Percentiles rank a stretch among this genome's conserved stretches.
Conservation (phyloP, 2,888 invertebrate species). For the Archips crataeganus region DNA sequence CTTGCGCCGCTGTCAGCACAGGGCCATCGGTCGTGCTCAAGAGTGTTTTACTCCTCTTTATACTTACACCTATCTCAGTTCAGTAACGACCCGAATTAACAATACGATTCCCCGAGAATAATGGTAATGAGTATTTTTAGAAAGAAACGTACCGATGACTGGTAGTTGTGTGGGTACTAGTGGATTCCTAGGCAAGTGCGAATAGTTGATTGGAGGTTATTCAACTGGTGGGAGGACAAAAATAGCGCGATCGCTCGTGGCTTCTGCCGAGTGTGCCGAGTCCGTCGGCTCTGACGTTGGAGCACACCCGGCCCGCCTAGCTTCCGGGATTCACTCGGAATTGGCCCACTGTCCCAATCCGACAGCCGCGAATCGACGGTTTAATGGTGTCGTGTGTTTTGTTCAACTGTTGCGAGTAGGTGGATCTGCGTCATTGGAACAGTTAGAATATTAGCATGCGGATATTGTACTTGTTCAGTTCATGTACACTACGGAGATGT, state of each 20-base stretch:
- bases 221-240: constrained; percentile 81
- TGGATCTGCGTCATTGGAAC: constrained; percentile 35
- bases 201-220: constrained; percentile 86
- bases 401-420: constrained; percentile 24
- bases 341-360: constrained; percentile 58
- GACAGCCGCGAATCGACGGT: constrained; percentile 42
- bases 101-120: constrained; percentile 2
- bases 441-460: constrained; percentile 28
- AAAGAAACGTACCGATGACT: constrained; percentile 21
- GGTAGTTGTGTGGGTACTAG: constrained; percentile 51
- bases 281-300: constrained; percentile 54
- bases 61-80: not conserved
- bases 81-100: not conserved
- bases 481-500: constrained; percentile 8
- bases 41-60: constrained; percentile 14
- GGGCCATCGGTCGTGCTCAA: constrained; percentile 31
- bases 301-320: constrained; percentile 54
- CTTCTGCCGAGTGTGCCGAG: constrained; percentile 51
- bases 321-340: constrained; percentile 74
- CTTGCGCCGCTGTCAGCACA: constrained; percentile 5
- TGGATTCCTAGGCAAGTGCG: constrained; percentile 76
- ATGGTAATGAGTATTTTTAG: constrained; percentile 4
- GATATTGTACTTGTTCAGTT: constrained; percentile 4
- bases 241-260: constrained; percentile 78
- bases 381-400: constrained; percentile 31